Evolutionary conservation across 2,797 vertebrate genomes (phyloP).

Genomic region (Microtus obscurus): DNA sequence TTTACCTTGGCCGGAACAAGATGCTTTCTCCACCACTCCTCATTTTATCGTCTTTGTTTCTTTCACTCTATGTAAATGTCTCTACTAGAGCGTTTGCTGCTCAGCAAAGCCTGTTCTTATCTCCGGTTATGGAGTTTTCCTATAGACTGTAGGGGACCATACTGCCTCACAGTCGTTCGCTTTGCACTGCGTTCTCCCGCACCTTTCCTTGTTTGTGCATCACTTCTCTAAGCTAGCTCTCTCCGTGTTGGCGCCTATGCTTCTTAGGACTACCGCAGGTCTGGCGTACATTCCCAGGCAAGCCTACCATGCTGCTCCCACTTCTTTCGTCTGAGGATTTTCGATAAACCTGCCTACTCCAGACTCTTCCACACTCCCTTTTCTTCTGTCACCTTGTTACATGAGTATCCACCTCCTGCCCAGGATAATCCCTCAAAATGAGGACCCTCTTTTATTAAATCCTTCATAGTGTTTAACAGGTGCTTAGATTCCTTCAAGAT

Average conservation of each 20-base stretch:
- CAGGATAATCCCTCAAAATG: neutral
- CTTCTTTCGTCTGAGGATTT: neutral
- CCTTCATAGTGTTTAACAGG: constrained; percentile 34
- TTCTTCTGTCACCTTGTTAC: neutral
- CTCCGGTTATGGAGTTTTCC: neutral
- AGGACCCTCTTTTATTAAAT: neutral
- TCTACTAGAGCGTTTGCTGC: neutral
- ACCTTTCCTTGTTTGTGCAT: neutral
- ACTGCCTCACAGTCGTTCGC: neutral
- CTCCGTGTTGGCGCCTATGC: fast-evolving
- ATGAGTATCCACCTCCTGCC: neutral
- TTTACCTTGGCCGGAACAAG: neutral
- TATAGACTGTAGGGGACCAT: fast-evolving
- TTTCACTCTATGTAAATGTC: neutral
- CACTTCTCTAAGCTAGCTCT: neutral
- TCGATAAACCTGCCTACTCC: neutral
- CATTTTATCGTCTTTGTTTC: neutral
- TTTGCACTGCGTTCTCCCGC: neutral
- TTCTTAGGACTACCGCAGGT: neutral
- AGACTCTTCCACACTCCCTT: neutral
- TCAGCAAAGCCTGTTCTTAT: neutral
- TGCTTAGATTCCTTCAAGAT: neutral
- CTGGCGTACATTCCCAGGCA: neutral
- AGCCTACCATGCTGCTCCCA: neutral
- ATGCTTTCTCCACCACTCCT: fast-evolving